Percentiles rank a stretch among this genome's conserved stretches.
Conservation (phyloP, 2,113 vertebrate species). For the Coptodon bakossiorum region DNA sequence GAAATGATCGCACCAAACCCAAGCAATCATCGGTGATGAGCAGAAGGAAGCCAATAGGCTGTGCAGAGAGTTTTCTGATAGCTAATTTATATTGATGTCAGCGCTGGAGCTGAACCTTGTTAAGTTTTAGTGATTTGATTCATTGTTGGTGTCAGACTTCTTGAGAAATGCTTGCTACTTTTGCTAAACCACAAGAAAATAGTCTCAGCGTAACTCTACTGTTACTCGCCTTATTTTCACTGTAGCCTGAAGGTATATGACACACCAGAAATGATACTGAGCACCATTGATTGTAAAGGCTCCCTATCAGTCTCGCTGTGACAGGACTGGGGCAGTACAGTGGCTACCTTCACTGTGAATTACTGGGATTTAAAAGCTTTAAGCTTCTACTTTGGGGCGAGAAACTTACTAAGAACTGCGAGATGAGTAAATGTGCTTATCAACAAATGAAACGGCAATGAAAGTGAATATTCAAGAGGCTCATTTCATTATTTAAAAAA, state of each 20-base stretch:
- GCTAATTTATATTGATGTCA: neutral
- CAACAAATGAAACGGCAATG: neutral
- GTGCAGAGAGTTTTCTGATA: neutral
- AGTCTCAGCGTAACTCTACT: neutral
- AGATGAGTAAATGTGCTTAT: neutral
- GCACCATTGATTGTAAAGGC: slow-evolving; percentile 51
- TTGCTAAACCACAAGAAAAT: neutral
- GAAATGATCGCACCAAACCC: neutral
- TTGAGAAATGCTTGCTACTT: neutral
- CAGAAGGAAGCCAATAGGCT: neutral
- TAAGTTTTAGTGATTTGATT: neutral
- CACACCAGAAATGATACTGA: slow-evolving; percentile 38
- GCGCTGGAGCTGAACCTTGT: neutral
- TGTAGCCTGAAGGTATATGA: slow-evolving; percentile 16
- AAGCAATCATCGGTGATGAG: fast-evolving
- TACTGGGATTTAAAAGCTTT: slow-evolving; percentile 6
- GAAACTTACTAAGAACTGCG: neutral
- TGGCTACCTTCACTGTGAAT: neutral
- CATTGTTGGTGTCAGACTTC: neutral
- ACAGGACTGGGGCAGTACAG: slow-evolving; percentile 57
- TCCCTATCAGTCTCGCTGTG: slow-evolving; percentile 48
- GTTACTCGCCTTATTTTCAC: slow-evolving; percentile 19
- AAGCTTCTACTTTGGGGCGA: neutral
- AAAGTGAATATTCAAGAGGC: neutral
- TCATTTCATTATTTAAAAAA: neutral